Percentiles rank a stretch among this genome's conserved stretches.
Conservation (phyloP, 2,888 invertebrate genomes). For the Ptilodon capucinus region DNA sequence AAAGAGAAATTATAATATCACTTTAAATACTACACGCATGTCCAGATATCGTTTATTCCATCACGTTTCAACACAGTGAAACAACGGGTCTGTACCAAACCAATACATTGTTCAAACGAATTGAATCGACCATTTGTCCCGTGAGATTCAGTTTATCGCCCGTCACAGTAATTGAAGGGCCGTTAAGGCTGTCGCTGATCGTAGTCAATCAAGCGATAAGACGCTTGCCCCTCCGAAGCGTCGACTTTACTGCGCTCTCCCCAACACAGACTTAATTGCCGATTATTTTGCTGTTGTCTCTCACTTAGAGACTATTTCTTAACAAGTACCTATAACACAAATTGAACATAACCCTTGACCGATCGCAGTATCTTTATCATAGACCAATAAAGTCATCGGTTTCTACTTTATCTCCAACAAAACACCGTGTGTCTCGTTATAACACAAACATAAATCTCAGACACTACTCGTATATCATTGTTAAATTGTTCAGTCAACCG, state of each 20-base stretch:
- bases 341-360: too few species aligned
- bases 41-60: not conserved
- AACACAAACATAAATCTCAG: conserved; percentile 8
- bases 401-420: too few species aligned
- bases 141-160: conserved; percentile 39
- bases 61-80: not conserved
- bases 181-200: conserved; percentile 38
- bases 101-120: conserved; percentile 14
- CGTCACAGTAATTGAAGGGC: conserved; percentile 43
- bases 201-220: conserved; percentile 39
- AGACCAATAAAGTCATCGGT: too few species aligned
- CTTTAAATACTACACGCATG: too few species aligned
- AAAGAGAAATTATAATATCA: too few species aligned
- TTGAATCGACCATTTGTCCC: conserved; percentile 26
- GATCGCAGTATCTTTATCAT: too few species aligned
- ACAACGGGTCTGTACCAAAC: conserved; percentile 12
- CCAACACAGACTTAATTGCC: conserved; percentile 23
- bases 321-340: too few species aligned
- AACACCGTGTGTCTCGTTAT: conserved; percentile 8
- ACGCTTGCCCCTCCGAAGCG: conserved; percentile 12
- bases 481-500: conserved; percentile 15
- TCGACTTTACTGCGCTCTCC: conserved; percentile 14
- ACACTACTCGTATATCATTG: conserved; percentile 20
- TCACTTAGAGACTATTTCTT: too few species aligned
- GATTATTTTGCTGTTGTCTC: conserved; percentile 13